Evolutionary conservation across 2,113 vertebrate species (phyloP).

Genomic region (Plectropomus leopardus): DNA sequence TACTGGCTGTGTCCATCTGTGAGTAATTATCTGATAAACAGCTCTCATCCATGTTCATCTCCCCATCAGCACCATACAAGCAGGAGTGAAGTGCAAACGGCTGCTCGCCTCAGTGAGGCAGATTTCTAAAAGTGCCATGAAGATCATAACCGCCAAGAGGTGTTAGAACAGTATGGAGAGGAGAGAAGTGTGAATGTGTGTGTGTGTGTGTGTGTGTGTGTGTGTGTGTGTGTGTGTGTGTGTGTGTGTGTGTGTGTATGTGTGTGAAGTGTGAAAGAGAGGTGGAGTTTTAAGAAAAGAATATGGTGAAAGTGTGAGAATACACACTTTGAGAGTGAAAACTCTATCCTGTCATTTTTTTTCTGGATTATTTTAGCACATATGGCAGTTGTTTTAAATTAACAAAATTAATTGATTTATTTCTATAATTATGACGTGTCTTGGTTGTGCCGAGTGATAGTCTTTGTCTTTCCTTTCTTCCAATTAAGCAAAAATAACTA

Average conservation of each 20-base stretch:
- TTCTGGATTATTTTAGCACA: constrained; percentile 14
- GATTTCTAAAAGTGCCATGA: constrained; percentile 67
- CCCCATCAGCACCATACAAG: constrained; percentile 31
- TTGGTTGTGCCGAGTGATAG: neutral
- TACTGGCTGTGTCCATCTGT: constrained; percentile 6
- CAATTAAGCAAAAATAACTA: neutral
- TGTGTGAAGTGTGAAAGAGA: constrained; percentile 46
- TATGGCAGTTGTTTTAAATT: constrained; percentile 10
- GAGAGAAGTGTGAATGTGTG: constrained; percentile 54
- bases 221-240: constrained; percentile 8
- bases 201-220: constrained; percentile 41
- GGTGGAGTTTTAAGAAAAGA: constrained; percentile 49
- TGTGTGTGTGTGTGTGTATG: constrained; percentile 6
- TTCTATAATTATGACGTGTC: neutral
- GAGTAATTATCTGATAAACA: constrained; percentile 40
- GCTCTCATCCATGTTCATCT: constrained; percentile 41
- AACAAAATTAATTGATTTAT: neutral
- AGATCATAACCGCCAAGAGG: constrained; percentile 67
- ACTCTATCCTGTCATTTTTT: constrained; percentile 25
- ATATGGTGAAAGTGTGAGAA: constrained; percentile 54
- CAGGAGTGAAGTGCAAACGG: constrained; percentile 56
- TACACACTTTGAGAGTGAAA: constrained; percentile 31
- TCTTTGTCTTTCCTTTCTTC: neutral
- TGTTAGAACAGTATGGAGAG: constrained; percentile 67
- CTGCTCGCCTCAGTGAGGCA: constrained; percentile 63